Conservation (phyloP, 2,888 invertebrate species). For the Chloromyia formosa region DNA sequence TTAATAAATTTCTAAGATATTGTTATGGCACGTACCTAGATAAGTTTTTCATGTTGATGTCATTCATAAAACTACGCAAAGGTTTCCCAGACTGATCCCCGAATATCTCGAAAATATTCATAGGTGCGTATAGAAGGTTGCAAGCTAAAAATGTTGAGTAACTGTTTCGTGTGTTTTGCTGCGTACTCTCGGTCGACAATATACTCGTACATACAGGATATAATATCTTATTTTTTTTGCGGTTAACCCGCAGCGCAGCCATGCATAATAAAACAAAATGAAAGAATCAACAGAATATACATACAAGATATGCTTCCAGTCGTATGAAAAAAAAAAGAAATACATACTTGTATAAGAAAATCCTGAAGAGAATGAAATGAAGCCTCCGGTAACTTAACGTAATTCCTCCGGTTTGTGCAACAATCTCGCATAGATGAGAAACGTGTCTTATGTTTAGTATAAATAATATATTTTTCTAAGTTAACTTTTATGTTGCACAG, state of each 20-base stretch:
- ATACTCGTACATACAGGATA: background rate
- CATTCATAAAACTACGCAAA: conserved; percentile 30
- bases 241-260: no score
- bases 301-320: background rate
- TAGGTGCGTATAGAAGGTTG: conserved; percentile 16
- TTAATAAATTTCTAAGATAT: conserved; percentile 32
- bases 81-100: conserved; percentile 5
- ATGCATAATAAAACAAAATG: no score
- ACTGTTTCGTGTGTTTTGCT: background rate
- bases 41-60: conserved; percentile 23
- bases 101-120: conserved; percentile 36
- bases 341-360: conserved; percentile 38
- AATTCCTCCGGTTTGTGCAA: conserved; percentile 30
- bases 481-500: conserved; percentile 36
- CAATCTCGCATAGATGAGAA: conserved; percentile 34
- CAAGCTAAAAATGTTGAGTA: background rate
- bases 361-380: conserved; percentile 23
- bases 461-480: conserved; percentile 43
- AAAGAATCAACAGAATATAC: background rate
- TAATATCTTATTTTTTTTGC: no score
- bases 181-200: no score
- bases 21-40: conserved; percentile 14
- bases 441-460: conserved; percentile 43
- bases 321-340: conserved; percentile 19
- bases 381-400: conserved; percentile 24